Evolutionary conservation across 2,797 vertebrate species (phyloP), one percentile per base, ranked within the genome.

Genomic region (Aselliscus stoliczkanus): DNA sequence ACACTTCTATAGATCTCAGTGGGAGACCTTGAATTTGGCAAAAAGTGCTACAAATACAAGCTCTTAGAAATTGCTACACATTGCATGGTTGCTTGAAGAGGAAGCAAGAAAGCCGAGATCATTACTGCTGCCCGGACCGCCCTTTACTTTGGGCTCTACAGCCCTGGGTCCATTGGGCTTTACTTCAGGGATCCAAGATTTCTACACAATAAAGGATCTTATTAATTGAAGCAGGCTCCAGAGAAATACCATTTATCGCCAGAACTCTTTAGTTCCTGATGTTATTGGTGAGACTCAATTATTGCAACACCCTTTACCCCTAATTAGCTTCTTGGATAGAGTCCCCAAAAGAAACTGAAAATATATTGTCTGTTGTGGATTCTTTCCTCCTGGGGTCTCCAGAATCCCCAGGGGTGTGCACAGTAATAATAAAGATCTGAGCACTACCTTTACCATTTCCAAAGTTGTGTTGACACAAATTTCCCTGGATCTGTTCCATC

Each of bases 191-290:
- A 47, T 52, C 37, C 18, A 67, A 39, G 72, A 64, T 76, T 56
- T 82, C 31, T 82, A 4, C 37, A 80, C 75, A 27, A 21, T 50
- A 69, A 94, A 89, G n/a, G 60, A 93, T 69, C 72, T 42, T 93
- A 72, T 93, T 95, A 86, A 90, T 34, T 54, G 69, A 93, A 92
- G 73, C 39, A 60, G 84, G 18, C 67, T 90, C 96, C 69, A 47
- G 75, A 94, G 85, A 75, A 88, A 69, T 54, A 27, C 64, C 67
- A 39, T 90, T 81, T 94, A 77, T 72, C 44, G n/a, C 31, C 17
- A 69, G 83, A 93, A 79, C 9, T 27, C 69, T 72, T 88, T 77
- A 65, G 76, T 58, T 93, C 84, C 84, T 60, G 73, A 83, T 50
- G 44, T 31, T 85, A 44, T n/a, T 54, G 58, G 50, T 76, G 20